Base-by-base conservation (phyloP, 2,888 invertebrate genomes). In the Heliconius erato region DNA sequence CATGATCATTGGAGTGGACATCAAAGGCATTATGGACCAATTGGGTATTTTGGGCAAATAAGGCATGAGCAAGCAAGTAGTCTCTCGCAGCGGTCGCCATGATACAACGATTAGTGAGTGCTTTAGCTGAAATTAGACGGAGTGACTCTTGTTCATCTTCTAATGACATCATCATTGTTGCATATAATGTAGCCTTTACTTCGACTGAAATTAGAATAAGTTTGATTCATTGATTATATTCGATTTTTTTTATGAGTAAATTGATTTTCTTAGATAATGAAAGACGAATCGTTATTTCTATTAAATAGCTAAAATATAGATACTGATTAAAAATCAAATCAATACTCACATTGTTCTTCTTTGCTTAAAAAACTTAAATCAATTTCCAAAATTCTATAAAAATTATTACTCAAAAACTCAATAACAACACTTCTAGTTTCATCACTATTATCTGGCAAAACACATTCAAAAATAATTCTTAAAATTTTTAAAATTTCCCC, bases 121-220 rank as follows among this genome's bases (percentile, higher is more conserved):
- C 63, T 83, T 79, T 32, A 49, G 90, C 85, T 3, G 88, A 85
- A 5, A 89, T 86, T 84, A 94, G 91, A 2, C 96, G 91, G 6
- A 96, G 89, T 1, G 84, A 28, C 1, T 90, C 87, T 59, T 96
- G 94, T 85, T 96, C 96, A 87, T 97, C 97, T 87, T 97, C 96
- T 12, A 97, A 88, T n/a, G 96, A 87, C 1, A 91, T 91, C 83
- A 96, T 92, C n/a, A 94, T 86, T 6, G 91, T 92, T 23, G 94
- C 91, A 91, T 94, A 93, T 2, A 94, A 63, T 0, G 91, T 91
- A 1, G 93, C 90, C 80, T 87, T 88, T 81, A 88, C 89, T 85
- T 93, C 91, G 78, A 92, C 95, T 95, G 88, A 32, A 87, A 89
- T 63, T n/a, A 11, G 9, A 59, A 23, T n/a, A 23, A n/a, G 11